Evolutionary conservation across 2,113 vertebrate genomes (phyloP).

Genomic region (Microcebus griseorufus): DNA sequence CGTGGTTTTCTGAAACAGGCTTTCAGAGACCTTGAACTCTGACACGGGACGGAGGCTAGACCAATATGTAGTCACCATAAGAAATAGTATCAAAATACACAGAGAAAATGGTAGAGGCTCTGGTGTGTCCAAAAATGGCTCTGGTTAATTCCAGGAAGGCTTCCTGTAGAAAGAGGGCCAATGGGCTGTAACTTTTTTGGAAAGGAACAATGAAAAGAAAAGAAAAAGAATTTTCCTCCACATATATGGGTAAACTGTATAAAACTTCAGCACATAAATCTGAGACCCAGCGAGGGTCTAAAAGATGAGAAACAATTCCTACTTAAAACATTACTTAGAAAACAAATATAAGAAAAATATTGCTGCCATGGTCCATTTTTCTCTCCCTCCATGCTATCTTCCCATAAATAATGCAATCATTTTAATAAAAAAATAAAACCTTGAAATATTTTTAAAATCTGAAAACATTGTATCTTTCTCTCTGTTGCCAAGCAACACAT

Average conservation of each 20-base stretch:
- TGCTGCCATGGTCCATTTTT: neutral
- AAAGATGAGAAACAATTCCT: neutral
- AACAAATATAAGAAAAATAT: neutral
- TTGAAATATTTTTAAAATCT: slow-evolving; percentile 72
- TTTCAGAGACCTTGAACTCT: neutral
- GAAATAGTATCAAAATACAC: neutral
- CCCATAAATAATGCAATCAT: slow-evolving; percentile 54
- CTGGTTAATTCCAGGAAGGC: neutral
- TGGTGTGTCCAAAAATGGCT: neutral
- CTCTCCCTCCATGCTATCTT: slow-evolving; percentile 39
- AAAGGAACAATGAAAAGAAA: neutral
- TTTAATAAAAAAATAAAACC: slow-evolving; percentile 65
- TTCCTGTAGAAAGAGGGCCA: neutral
- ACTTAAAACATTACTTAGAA: neutral
- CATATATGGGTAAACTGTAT: neutral
- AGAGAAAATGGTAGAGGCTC: neutral
- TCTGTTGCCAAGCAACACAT: slow-evolving; percentile 76
- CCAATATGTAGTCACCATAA: neutral
- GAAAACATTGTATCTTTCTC: slow-evolving; percentile 59
- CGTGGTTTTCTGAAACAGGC: neutral
- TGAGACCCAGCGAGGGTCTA: neutral
- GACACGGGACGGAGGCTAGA: neutral
- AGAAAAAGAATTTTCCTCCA: neutral
- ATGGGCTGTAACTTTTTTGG: neutral
- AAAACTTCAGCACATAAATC: neutral